phyloP scores from a whole-genome alignment of 2,888 invertebrate genomes.

The Xanthorhoe designata region DNA sequence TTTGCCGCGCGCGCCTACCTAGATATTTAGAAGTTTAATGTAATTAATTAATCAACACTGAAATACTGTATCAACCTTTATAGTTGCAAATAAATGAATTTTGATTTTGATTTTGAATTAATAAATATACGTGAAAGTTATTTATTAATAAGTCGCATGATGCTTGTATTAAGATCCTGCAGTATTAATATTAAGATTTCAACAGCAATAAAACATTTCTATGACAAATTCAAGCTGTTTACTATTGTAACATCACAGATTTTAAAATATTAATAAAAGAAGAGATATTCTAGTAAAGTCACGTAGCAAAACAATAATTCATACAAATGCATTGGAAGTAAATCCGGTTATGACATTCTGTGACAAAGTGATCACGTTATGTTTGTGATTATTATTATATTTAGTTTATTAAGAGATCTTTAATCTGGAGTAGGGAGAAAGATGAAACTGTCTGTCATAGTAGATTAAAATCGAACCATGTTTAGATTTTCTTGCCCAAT shows the following conservation, averaged over 20 bases:
- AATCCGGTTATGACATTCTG: conserved; percentile 62
- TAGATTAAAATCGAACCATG: too few species aligned
- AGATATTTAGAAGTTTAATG: too few species aligned
- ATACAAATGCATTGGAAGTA: conserved; percentile 61
- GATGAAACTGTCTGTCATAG: too few species aligned
- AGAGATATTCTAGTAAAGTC: conserved; percentile 64
- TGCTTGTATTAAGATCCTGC: background rate
- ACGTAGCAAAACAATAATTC: conserved; percentile 72
- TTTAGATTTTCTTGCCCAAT: too few species aligned
- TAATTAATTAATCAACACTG: too few species aligned
- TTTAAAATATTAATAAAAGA: conserved; percentile 59
- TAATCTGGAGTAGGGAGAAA: too few species aligned
- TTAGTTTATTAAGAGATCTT: conserved; percentile 31
- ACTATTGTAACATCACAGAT: conserved; percentile 35
- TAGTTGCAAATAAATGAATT: too few species aligned
- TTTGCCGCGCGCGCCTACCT: too few species aligned
- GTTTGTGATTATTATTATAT: conserved; percentile 47
- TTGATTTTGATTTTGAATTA: too few species aligned
- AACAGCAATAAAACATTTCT: conserved; percentile 11
- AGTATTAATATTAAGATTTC: background rate
- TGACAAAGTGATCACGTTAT: conserved; percentile 57
- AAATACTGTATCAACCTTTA: too few species aligned
- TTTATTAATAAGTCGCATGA: background rate
- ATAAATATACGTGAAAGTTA: too few species aligned
- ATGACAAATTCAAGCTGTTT: conserved; percentile 22